Evolutionary conservation across 1,140 invertebrate species (phyloP).

Genomic region (Drosophila suzukii): DNA sequence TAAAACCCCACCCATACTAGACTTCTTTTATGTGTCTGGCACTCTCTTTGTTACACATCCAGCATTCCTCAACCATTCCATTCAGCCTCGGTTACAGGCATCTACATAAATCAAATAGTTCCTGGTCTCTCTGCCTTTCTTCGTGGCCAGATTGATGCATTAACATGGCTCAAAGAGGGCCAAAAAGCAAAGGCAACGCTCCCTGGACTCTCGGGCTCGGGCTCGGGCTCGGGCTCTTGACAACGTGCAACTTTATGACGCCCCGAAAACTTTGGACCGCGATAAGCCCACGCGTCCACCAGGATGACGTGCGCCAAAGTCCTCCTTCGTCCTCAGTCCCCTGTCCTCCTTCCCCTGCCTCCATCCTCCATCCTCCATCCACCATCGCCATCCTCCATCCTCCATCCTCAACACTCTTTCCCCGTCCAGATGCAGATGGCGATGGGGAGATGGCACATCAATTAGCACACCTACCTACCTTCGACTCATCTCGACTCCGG

Average conservation of each 20-base stretch:
- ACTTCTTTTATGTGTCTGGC: background rate
- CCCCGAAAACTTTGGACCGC: constrained; percentile 62
- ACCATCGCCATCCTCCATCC: too few species aligned
- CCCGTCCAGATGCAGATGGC: constrained; percentile 19
- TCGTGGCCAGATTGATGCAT: constrained; percentile 46
- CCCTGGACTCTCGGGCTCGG: constrained; percentile 1
- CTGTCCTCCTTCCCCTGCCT: background rate
- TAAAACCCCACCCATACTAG: background rate
- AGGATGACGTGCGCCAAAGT: constrained; percentile 56
- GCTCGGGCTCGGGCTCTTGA: constrained; percentile 34
- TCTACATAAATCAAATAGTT: constrained; percentile 76
- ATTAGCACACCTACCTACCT: constrained; percentile 79
- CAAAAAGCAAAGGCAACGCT: constrained; percentile 11
- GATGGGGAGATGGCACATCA: constrained; percentile 75
- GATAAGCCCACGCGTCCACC: constrained; percentile 75
- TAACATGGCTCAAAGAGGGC: constrained; percentile 40
- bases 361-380: background rate
- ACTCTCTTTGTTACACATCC: constrained; percentile 24
- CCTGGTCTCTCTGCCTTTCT: constrained; percentile 37
- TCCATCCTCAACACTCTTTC: constrained; percentile 5
- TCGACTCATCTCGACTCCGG: constrained; percentile 27
- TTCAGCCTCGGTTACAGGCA: constrained; percentile 33
- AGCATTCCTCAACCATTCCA: constrained; percentile 21
- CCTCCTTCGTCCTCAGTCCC: constrained; percentile 1
- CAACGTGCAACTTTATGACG: constrained; percentile 73